Base-by-base conservation (phyloP, 2,888 invertebrate species). In the Drosophila melanocephala region DNA sequence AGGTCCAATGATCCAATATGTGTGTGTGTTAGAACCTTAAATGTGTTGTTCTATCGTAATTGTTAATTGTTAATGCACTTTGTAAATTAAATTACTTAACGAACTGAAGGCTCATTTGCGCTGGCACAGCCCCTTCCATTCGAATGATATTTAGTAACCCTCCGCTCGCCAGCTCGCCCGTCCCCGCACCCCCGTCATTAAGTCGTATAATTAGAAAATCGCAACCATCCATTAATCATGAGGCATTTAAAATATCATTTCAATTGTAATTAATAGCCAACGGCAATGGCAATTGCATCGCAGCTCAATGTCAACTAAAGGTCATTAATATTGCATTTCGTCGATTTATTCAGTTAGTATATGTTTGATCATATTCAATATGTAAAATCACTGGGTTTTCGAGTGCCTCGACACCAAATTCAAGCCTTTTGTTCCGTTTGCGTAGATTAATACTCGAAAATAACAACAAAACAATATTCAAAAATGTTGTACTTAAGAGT, bases 241-340 rank as follows among this genome's bases (percentile, higher is more conserved):
- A 39, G 59, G 79, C 90, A 87, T 89, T 87, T 87, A 79, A 87
- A 90, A 84, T 84, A 90, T 87, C 87, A 70, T 89, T 87, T 87
- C 82, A 82, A 75, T 59, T 72, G 89, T 90, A 84, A 86, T 90
- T 86, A 86, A 86, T 88, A 84, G 85, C 88, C 77, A 39, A 56
- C 68, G 66, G 66, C 87, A 77, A 75, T 66, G 68, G 70, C 76
- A 83, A 60, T 77, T 74, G 62, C 84, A 73, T 37, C 30, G 59
- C 37, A 53, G 55, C 69, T 77, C 90, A 86, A 86, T 89, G 90
- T 84, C 90, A 90, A 72, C 62, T 52, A 77, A 81, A 86, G 89
- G 90, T 89, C 87, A 88, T 85, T 88, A 86, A 86, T 81, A 77
- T 71, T 42, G 62, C 32, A 37, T 22, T 47, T 44, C 35, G 52